Base-by-base conservation (phyloP, 2,113 vertebrate species). In the Hippotragus niger region DNA sequence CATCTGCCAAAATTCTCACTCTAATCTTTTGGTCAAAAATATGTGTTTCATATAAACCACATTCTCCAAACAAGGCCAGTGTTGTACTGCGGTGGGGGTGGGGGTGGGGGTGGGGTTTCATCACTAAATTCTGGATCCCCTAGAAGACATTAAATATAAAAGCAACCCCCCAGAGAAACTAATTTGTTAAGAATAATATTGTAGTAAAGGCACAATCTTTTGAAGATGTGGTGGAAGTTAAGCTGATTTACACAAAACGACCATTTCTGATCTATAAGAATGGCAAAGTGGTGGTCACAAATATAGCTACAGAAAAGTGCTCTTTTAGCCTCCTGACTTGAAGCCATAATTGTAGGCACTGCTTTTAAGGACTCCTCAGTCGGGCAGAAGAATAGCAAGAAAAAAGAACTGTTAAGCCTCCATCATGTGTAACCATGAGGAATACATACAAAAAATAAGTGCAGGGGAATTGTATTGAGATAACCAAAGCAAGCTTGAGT, bases 191-290 rank as follows among this genome's bases (percentile, higher is more conserved):
- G 11, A 10, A 43, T 29, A 76, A 67, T 71, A 40, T 0, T 58
- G 55, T 33, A 31, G 67, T 55, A 25, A 94, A 12, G 43, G 9
- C 40, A 76, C 52, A 31, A 71, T 83, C 43, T 67, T 82, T 74
- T 64, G 12, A 85, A 92, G 47, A 92, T 67, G 83, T 4, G 10
- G 25, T 53, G 0, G 15, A 58, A 45, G n/a, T 82, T 50, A 88
- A 14, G 15, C 17, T 86, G 36, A 40, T 57, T 74, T 40, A 62
- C 3, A 93, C 36, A 83, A 89, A 90, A 91, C 2, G 80, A 29
- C 52, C 58, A 27, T 76, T 78, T 95, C 84, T 71, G 1, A 83
- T 78, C 17, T 40, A 40, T 71, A 85, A 93, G 87, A 95, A 80
- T 85, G 12, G 27, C 45, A 21, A 83, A 80, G 55, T 2, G 17